A percentile compares a stretch with the other conserved stretches of the same genome.
Conservation (phyloP, 2,888 invertebrate genomes). For the Drosophila demipolita region DNA sequence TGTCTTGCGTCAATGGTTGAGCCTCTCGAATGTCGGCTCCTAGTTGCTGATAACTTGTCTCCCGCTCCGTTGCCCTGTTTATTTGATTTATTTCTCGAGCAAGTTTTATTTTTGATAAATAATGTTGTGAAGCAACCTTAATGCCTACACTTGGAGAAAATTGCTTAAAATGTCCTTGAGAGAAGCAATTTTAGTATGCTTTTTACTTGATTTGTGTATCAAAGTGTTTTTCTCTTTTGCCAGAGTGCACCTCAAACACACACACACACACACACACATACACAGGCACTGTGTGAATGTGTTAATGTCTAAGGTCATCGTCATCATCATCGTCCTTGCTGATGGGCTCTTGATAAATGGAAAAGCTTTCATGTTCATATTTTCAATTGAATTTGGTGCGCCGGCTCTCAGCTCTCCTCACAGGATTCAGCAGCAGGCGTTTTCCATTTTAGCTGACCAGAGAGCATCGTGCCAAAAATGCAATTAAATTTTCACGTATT, state of each 20-base stretch:
- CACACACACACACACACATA: not conserved
- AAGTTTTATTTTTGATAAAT: conserved; percentile 56
- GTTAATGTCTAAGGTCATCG: conserved; percentile 74
- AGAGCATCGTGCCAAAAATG: conserved; percentile 55
- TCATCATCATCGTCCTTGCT: conserved; percentile 2
- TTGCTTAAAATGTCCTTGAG: not conserved
- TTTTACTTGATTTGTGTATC: not conserved
- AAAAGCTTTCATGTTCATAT: conserved; percentile 75
- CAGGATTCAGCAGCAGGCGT: conserved; percentile 24
- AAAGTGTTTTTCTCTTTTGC: not conserved
- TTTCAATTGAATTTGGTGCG: conserved; percentile 66
- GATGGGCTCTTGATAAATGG: conserved; percentile 63
- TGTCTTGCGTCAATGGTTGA: conserved; percentile 70
- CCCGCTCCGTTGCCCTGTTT: conserved; percentile 53
- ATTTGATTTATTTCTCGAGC: conserved; percentile 53
- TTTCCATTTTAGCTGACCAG: conserved; percentile 22
- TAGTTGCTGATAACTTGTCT: conserved; percentile 35
- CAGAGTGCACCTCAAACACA: not conserved
- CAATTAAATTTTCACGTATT: conserved; percentile 58
- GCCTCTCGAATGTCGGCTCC: conserved; percentile 33
- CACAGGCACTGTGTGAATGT: conserved; percentile 62
- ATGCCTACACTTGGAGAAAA: conserved; percentile 7
- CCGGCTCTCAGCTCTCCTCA: conserved; percentile 34
- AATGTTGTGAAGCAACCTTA: conserved; percentile 46
- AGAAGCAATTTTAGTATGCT: not conserved